phyloP scores from a whole-genome alignment of 2,888 invertebrate species.

The Acrocera orbiculus region DNA sequence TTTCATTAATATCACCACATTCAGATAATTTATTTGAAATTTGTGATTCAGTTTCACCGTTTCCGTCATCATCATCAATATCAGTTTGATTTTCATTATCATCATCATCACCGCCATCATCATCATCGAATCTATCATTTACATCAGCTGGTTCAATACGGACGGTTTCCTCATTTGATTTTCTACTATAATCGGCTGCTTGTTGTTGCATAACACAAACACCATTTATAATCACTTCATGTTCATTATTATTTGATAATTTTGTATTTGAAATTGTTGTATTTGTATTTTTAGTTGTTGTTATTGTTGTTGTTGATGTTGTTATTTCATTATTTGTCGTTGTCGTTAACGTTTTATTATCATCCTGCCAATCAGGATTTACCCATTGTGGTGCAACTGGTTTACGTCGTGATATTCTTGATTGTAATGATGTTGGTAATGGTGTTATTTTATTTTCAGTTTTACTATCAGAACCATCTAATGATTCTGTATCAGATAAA shows the following conservation, averaged over 20 bases:
- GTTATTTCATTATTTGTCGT: constrained; percentile 12
- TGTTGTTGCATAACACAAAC: constrained; percentile 81
- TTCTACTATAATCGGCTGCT: constrained; percentile 47
- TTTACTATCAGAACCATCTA: constrained; percentile 16
- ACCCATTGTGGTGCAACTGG: constrained; percentile 97
- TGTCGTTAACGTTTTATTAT: constrained; percentile 25
- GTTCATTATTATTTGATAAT: constrained; percentile 27
- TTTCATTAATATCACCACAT: constrained; percentile 5
- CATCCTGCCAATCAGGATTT: constrained; percentile 81
- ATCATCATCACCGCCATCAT: constrained; percentile 25
- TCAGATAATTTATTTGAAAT: constrained; percentile 8
- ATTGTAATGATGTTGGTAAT: constrained; percentile 21
- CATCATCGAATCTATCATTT: constrained; percentile 39
- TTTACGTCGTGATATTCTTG: constrained; percentile 60
- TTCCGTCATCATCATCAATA: constrained; percentile 19
- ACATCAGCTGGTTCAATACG: constrained; percentile 61
- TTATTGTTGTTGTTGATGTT: constrained; percentile 6
- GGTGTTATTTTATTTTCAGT: constrained; percentile 17
- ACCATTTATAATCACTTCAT: constrained; percentile 82
- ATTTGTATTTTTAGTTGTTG: neutral
- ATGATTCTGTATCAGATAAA: constrained; percentile 22
- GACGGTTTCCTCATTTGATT: constrained; percentile 19
- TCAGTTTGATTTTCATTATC: constrained; percentile 13
- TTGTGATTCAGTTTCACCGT: constrained; percentile 7
- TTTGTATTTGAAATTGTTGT: neutral